phyloP scores from a whole-genome alignment of 2,888 invertebrate genomes.

The Folsomia candida region DNA sequence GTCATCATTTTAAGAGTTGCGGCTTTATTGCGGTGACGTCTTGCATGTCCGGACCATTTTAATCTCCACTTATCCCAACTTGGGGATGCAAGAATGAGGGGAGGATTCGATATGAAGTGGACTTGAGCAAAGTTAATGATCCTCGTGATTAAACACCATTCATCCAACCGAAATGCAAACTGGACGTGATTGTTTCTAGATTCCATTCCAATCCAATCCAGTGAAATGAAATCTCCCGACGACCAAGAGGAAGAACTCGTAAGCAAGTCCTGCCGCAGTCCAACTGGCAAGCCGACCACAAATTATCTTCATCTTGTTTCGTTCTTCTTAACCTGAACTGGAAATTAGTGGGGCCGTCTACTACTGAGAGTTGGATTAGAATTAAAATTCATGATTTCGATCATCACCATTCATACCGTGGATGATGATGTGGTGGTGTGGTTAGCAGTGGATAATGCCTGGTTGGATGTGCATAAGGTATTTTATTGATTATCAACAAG shows the following conservation, averaged over 20 bases:
- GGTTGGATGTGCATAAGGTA: no score
- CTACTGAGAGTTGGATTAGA: not conserved
- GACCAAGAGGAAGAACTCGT: no score
- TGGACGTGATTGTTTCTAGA: not conserved
- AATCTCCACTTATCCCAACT: no score
- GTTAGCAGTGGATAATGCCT: no score
- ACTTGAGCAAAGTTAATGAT: constrained; percentile 1
- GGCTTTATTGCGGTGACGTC: no score
- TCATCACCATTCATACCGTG: no score
- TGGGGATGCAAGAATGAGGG: not conserved
- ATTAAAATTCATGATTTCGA: not conserved
- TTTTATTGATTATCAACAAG: not conserved
- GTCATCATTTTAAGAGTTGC: no score
- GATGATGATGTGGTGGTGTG: no score
- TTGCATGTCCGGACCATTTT: no score
- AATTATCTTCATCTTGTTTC: not conserved
- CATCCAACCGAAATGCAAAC: no score
- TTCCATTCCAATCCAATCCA: not conserved
- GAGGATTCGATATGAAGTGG: not conserved
- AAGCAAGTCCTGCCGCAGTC: no score
- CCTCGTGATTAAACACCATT: constrained; percentile 14
- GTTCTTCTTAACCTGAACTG: no score
- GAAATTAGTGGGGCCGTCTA: not conserved
- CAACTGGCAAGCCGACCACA: not conserved
- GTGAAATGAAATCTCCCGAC: not conserved